Base-by-base conservation (phyloP, 2,888 invertebrate genomes). In the Leuctra nigra region DNA sequence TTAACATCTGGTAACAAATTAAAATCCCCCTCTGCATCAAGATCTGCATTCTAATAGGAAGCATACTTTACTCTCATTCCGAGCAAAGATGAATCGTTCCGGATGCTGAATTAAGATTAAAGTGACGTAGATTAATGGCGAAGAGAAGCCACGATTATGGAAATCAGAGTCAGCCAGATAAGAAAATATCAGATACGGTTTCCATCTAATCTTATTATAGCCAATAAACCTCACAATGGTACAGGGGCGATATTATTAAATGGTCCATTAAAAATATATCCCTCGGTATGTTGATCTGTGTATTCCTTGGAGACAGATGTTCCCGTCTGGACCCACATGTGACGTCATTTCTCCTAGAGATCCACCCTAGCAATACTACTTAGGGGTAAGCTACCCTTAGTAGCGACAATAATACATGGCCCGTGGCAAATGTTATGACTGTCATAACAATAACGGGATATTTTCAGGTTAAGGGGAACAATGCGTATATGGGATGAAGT, bases 171-270 rank as follows among this genome's bases (percentile, higher is more conserved):
- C 13, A 29, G n/a, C 29, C 22, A 4, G 50, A 50, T 35, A 13
- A 50, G 50, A 33, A n/a, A 35, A 50, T 44, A 29, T 29, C 50
- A 22, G 33, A 50, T 50, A 50, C 33, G 44, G n/a, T 20, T 44
- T 20, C 14, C 20, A 50, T 35, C 16, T 50, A 50, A 50, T 50
- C 50, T 29, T 35, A 29, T 50, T 50, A 50, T 33, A 35, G 33
- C 50, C 50, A 50, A 50, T 50, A 50, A 50, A 50, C 35, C 50
- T 18, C 20, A 35, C 18, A 18, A 50, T n/a, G 50, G 50, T 16
- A 41, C 18, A 29, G 29, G 6, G 38, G 48, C 14, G 33, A 35
- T 14, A 35, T 50, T 50, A 50, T 35, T 29, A 50, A 50, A 50
- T 50, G 50, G 33, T 2, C 50, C 50, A 50, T 50, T 50, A 33